Percentiles rank a stretch among this genome's conserved stretches.
phyloP scores from a whole-genome alignment of 2,113 vertebrate genomes.

The Microcebus ravelobensis region DNA sequence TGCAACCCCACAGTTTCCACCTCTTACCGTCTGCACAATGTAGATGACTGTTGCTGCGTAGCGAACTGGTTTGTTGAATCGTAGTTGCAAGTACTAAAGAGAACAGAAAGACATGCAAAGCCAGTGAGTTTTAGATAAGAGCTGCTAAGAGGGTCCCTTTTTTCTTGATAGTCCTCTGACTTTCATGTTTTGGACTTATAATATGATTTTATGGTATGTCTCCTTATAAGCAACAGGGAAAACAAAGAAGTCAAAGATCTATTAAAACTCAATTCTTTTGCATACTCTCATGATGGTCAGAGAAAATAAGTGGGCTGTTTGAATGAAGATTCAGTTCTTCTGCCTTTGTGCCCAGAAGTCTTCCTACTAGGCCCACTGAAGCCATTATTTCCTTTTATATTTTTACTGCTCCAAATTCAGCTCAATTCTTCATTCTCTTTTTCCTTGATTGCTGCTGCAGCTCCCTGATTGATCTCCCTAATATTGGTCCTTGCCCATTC shows the following conservation, averaged over 20 bases:
- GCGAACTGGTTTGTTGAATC: slow-evolving; percentile 89
- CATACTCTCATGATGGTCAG: background rate
- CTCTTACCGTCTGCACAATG: slow-evolving; percentile 88
- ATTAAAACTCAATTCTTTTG: background rate
- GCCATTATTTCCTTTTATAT: background rate
- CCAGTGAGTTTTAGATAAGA: background rate
- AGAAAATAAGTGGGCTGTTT: background rate
- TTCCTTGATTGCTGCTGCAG: background rate
- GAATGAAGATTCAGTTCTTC: background rate
- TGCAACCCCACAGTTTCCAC: background rate
- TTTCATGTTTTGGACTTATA: background rate
- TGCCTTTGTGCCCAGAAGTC: background rate
- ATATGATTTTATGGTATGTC: background rate
- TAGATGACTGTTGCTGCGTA: slow-evolving; percentile 89
- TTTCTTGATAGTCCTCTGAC: background rate
- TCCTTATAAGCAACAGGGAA: background rate
- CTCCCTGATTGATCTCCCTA: background rate
- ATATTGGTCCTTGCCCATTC: background rate
- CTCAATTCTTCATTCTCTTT: background rate
- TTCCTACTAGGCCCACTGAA: background rate
- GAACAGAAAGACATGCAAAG: slow-evolving; percentile 51
- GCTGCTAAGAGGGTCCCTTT: background rate
- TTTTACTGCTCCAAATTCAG: background rate
- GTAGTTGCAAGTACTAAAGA: slow-evolving; percentile 88
- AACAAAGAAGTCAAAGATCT: background rate